A percentile compares a stretch with the other conserved stretches of the same genome.
Evolutionary conservation across 2,113 vertebrate species (phyloP).

Genomic region (Pelusios castaneus): DNA sequence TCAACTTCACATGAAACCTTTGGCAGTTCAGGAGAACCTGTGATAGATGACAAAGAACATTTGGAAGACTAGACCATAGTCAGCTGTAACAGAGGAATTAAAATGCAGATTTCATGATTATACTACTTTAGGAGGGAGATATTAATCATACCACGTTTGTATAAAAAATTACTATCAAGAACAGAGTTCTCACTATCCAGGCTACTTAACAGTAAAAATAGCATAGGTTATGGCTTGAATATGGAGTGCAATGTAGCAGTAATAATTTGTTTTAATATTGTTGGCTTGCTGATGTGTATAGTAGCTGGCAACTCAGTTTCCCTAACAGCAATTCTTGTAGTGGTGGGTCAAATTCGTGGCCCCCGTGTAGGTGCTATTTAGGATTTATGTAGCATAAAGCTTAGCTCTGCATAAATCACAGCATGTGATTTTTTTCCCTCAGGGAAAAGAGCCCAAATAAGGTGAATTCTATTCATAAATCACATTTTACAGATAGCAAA

Average conservation of each 20-base stretch:
- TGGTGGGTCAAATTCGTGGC: background rate
- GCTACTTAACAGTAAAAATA: slow-evolving; percentile 24
- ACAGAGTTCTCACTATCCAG: background rate
- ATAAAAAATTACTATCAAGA: slow-evolving; percentile 16
- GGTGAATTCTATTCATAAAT: background rate
- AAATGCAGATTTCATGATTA: background rate
- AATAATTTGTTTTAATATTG: slow-evolving; percentile 26
- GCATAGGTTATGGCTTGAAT: slow-evolving; percentile 17
- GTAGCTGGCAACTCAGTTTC: background rate
- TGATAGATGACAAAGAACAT: background rate
- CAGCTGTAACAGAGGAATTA: slow-evolving; percentile 16
- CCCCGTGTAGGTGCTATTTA: background rate
- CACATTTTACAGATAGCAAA: background rate
- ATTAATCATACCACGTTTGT: slow-evolving; percentile 31
- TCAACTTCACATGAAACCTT: background rate
- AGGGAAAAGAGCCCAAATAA: background rate
- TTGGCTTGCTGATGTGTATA: slow-evolving; percentile 14
- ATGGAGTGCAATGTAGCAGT: background rate
- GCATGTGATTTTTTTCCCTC: background rate
- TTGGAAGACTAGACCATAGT: slow-evolving; percentile 16
- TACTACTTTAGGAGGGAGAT: slow-evolving; percentile 20
- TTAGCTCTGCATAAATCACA: background rate
- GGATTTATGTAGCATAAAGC: background rate
- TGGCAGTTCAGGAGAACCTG: background rate
- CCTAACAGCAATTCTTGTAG: background rate